Evolutionary conservation across 2,113 vertebrate species (phyloP).

Genomic region (Poeciliopsis prolifica): DNA sequence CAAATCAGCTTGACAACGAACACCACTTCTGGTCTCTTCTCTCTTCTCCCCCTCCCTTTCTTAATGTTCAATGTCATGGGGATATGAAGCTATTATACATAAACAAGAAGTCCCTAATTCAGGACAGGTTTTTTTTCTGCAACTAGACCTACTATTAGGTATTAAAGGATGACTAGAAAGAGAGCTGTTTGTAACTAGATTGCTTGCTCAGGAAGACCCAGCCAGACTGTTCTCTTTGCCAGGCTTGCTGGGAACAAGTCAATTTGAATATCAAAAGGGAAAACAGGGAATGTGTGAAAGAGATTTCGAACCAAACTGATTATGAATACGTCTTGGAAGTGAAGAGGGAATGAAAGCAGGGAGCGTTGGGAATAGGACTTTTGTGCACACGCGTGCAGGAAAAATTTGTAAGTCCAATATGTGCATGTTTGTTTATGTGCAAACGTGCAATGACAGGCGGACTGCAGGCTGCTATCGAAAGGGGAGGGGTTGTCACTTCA

Average conservation of each 20-base stretch:
- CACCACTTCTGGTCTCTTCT: constrained; percentile 61
- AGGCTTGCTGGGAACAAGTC: constrained; percentile 36
- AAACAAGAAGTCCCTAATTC: constrained; percentile 62
- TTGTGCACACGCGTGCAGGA: constrained; percentile 8
- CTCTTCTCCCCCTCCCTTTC: constrained; percentile 34
- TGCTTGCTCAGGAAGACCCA: constrained; percentile 19
- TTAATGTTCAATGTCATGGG: constrained; percentile 34
- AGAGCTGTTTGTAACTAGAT: constrained; percentile 41
- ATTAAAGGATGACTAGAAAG: constrained; percentile 29
- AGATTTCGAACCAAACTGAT: constrained; percentile 43
- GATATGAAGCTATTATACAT: constrained; percentile 60
- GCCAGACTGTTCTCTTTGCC: constrained; percentile 40
- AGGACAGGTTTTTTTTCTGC: constrained; percentile 15
- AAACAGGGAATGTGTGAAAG: constrained; percentile 52
- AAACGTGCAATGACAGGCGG: constrained; percentile 11
- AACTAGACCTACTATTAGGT: constrained; percentile 19
- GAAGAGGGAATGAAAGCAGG: constrained; percentile 41
- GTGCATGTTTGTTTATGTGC: constrained; percentile 44
- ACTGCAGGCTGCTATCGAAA: constrained; percentile 32
- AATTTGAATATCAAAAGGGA: constrained; percentile 70
- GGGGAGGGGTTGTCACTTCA: constrained; percentile 38
- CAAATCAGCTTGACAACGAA: constrained; percentile 76
- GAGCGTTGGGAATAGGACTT: constrained; percentile 19
- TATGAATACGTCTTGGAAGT: constrained; percentile 39
- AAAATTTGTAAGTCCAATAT: constrained; percentile 19